phyloP scores from a whole-genome alignment of 2,797 vertebrate species.

The Schizopygopsis pylzovi region DNA sequence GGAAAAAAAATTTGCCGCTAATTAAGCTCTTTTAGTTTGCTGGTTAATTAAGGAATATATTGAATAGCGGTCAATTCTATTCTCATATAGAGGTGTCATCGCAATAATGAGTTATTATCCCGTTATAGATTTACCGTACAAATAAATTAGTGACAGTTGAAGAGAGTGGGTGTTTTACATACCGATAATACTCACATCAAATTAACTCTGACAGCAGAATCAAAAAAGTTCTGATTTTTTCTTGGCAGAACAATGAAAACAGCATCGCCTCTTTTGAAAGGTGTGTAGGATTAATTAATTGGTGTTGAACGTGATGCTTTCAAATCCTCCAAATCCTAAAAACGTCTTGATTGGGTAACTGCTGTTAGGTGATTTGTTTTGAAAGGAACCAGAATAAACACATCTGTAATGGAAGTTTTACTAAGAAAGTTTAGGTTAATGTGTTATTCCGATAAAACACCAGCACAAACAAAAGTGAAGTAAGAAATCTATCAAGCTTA shows the following conservation, averaged over 20 bases:
- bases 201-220: slow-evolving; percentile 52
- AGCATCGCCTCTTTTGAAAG: slow-evolving; percentile 19
- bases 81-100: slow-evolving; percentile 41
- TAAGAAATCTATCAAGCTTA: not conserved
- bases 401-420: slow-evolving; percentile 3
- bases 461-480: not conserved
- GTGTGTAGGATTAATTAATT: slow-evolving; percentile 13
- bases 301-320: slow-evolving; percentile 24
- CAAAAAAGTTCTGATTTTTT: slow-evolving; percentile 27
- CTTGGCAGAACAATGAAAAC: slow-evolving; percentile 20
- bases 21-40: slow-evolving; percentile 39
- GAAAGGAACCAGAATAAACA: not conserved
- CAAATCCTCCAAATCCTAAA: slow-evolving; percentile 16
- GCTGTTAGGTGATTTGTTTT: not conserved
- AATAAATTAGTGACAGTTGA: slow-evolving; percentile 46
- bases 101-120: slow-evolving; percentile 44
- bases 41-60: slow-evolving; percentile 32
- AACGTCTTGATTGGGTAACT: slow-evolving; percentile 6
- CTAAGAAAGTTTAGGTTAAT: slow-evolving; percentile 8
- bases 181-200: slow-evolving; percentile 47
- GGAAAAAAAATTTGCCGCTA: not conserved
- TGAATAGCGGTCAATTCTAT: slow-evolving; percentile 31
- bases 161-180: slow-evolving; percentile 47
- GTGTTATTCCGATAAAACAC: slow-evolving; percentile 3
- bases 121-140: slow-evolving; percentile 32